These are phyloP conservation scores for Xiphophorus couchianus DNA, from an alignment of 2,113 vertebrate genomes.

Conservation along the genomic window DNA sequence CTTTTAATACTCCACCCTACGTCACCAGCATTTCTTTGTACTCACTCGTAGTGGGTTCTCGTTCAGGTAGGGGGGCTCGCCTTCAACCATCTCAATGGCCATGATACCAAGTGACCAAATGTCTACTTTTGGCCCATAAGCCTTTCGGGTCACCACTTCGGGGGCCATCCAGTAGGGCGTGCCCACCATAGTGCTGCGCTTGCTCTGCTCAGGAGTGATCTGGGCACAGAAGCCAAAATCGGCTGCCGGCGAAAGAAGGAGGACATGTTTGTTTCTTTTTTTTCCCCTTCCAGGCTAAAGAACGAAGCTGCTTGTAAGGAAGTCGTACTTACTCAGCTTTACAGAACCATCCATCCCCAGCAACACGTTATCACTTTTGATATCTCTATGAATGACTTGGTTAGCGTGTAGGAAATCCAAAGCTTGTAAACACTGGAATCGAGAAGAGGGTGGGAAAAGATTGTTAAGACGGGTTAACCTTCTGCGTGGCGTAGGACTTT, in stretches of 20 bases:
- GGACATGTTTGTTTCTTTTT: not conserved
- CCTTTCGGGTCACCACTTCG: constrained; percentile 97
- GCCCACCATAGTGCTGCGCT: constrained; percentile 99
- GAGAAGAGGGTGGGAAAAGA: not conserved
- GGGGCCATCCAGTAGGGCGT: constrained; percentile 99
- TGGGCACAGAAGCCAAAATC: constrained; percentile 99
- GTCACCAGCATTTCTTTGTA: constrained; percentile 4
- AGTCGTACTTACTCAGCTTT: constrained; percentile 92
- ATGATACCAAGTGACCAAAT: constrained; percentile 99
- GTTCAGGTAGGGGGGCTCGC: constrained; percentile 97
- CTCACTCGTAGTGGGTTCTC: constrained; percentile 97
- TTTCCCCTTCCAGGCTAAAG: not conserved
- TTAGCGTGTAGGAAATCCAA: constrained; percentile 97
- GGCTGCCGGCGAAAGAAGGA: constrained; percentile 73
- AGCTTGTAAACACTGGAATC: constrained; percentile 92
- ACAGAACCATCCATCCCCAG: constrained; percentile 99
- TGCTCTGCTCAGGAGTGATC: constrained; percentile 98
- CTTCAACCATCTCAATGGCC: constrained; percentile 99
- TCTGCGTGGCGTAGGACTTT: not conserved
- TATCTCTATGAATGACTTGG: constrained; percentile 99
- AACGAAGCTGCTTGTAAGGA: not conserved
- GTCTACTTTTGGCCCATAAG: constrained; percentile 97
- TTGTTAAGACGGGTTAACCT: not conserved
- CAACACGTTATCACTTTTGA: constrained; percentile 98
- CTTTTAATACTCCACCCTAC: not conserved